Conservation (phyloP, 1,140 invertebrate species). For the Caenorhabditis latens region DNA sequence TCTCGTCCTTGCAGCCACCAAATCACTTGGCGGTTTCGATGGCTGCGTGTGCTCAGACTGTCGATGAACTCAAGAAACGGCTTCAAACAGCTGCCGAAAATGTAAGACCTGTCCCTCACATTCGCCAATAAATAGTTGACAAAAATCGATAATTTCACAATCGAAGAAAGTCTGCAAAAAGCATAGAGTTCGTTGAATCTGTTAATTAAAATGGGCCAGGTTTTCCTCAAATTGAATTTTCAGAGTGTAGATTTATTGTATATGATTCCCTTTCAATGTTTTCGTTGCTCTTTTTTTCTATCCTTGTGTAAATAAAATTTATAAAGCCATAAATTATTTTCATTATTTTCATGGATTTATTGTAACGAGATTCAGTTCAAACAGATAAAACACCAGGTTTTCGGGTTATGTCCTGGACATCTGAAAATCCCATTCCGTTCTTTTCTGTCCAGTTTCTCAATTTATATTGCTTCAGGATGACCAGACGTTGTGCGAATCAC, state of each 20-base stretch:
- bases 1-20: conserved; percentile 55
- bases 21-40: conserved; percentile 62
- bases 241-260: conserved; percentile 24
- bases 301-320: conserved; percentile 28
- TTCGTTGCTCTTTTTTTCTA: not conserved
- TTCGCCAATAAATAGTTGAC: conserved; percentile 32
- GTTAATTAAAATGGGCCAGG: conserved; percentile 15
- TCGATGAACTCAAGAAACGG: conserved; percentile 67
- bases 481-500: conserved; percentile 56
- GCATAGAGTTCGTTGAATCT: not conserved
- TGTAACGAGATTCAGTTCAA: not conserved
- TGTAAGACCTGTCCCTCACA: conserved; percentile 63
- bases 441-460: conserved; percentile 50
- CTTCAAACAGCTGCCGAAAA: conserved; percentile 65
- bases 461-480: conserved; percentile 53
- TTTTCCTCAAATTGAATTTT: not conserved
- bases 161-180: conserved; percentile 18
- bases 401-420: not conserved
- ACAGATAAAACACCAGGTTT: conserved; percentile 12
- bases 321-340: not conserved
- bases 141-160: conserved; percentile 63
- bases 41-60: conserved; percentile 57
- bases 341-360: not conserved
- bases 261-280: not conserved
- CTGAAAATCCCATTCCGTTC: conserved; percentile 23